Conservation (phyloP, 2,797 vertebrate genomes). For the Cryptoblepharus egeriae region DNA sequence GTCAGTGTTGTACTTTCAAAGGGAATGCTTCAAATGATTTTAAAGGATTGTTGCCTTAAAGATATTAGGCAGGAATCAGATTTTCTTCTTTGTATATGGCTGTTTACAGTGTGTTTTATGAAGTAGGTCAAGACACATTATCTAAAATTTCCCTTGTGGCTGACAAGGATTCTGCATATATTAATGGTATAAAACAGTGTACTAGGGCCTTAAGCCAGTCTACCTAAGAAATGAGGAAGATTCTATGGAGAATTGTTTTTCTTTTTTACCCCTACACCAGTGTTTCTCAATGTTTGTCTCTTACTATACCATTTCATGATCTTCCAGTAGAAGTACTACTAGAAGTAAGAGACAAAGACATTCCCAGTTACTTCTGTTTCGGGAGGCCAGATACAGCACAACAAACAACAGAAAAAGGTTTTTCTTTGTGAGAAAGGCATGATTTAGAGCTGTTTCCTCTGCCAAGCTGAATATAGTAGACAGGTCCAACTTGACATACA, state of each 20-base stretch:
- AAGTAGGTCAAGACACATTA: constrained; percentile 15
- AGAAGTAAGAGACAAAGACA: too few relatives aligned
- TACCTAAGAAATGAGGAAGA: constrained; percentile 19
- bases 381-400: too few relatives aligned
- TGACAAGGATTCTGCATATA: constrained; percentile 20
- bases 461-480: too few relatives aligned
- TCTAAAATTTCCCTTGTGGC: constrained; percentile 4
- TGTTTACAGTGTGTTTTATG: constrained; percentile 22
- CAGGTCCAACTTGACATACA: too few relatives aligned
- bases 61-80: not conserved
- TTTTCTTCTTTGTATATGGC: not conserved
- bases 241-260: not conserved
- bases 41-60: constrained; percentile 12
- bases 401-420: too few relatives aligned
- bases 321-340: too few relatives aligned
- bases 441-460: too few relatives aligned
- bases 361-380: too few relatives aligned
- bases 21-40: not conserved
- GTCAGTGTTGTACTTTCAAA: constrained; percentile 11
- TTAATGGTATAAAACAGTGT: constrained; percentile 25
- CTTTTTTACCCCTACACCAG: not conserved
- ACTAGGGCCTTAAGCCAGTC: not conserved
- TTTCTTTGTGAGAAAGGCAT: too few relatives aligned
- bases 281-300: too few relatives aligned
- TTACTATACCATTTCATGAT: too few relatives aligned